phyloP scores from a whole-genome alignment of 2,113 vertebrate genomes.

The Donacobius atricapilla region DNA sequence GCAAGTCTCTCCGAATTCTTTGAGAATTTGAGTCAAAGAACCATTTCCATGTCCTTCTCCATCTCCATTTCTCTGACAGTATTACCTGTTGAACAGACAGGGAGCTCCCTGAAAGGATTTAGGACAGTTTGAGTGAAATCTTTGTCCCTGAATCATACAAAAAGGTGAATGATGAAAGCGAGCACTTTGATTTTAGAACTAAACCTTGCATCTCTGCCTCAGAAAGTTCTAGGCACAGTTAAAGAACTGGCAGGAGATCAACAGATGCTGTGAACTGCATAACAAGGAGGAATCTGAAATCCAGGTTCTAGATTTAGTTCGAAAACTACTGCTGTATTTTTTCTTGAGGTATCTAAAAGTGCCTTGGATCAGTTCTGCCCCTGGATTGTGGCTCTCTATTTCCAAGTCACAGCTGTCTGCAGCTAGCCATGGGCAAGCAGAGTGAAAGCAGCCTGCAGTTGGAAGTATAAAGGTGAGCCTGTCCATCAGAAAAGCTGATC shows the following conservation, averaged over 20 bases:
- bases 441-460: neutral
- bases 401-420: neutral
- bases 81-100: neutral
- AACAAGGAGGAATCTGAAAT: neutral
- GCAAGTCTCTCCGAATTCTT: neutral
- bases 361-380: neutral
- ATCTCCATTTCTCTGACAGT: neutral
- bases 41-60: neutral
- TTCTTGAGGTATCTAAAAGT: neutral
- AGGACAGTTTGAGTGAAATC: neutral
- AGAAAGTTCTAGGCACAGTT: neutral
- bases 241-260: neutral
- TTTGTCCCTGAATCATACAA: neutral
- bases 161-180: neutral
- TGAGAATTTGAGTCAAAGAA: neutral
- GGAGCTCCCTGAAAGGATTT: neutral
- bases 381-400: neutral
- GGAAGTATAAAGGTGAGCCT: neutral
- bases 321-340: neutral
- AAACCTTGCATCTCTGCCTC: neutral
- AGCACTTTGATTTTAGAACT: neutral
- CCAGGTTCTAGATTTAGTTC: neutral
- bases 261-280: accelerated
- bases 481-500: neutral
- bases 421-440: neutral